Evolutionary conservation across 2,888 invertebrate species (phyloP), one percentile per base, ranked within the genome.

Genomic region (Bombylius discolor): DNA sequence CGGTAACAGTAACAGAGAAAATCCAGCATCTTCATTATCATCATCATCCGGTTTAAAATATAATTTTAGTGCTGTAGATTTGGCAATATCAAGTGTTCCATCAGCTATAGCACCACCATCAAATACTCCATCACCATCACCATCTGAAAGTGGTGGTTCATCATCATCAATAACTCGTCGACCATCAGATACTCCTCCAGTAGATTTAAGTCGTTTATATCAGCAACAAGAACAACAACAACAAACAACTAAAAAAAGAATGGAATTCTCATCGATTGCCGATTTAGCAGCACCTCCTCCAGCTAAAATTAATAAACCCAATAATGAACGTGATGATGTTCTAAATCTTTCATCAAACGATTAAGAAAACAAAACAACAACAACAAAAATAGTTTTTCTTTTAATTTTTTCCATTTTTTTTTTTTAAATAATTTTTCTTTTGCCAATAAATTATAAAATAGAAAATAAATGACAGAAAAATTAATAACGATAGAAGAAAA

Each of bases 271-370:
- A 31, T 74, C 74, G 5, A 73, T 74, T 49, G 74, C 74, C 5
- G 74, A 74, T 61, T 59, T 74, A 53, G 74, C 69, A 42, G 73
- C 77, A 57, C 81, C 82, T 56, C 76, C 77, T 55, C 78, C 80
- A 48, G 64, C 78, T 12, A 84, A 84, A 69, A 72, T 83, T 51
- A 73, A 79, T 5, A 83, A 82, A 69, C 69, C 76, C 36, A 81
- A 79, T 60, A 81, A 79, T 60, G 81, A 81, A 14, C 66, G 65
- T 56, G 73, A 72, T 60, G 71, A 71, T 58, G 68, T 70, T 42
- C 61, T 72, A n/a, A 72, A 72, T 63, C 61, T 72, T 56, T 72
- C 64, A 31, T 60, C 71, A 32, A 71, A 71, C 57, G 72, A 72
- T 60, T 72, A 65, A 67, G 5, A 47, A 4, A 7, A 36, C 23